phyloP scores from a whole-genome alignment of 2,113 vertebrate genomes.

The Sebastes fasciatus region DNA sequence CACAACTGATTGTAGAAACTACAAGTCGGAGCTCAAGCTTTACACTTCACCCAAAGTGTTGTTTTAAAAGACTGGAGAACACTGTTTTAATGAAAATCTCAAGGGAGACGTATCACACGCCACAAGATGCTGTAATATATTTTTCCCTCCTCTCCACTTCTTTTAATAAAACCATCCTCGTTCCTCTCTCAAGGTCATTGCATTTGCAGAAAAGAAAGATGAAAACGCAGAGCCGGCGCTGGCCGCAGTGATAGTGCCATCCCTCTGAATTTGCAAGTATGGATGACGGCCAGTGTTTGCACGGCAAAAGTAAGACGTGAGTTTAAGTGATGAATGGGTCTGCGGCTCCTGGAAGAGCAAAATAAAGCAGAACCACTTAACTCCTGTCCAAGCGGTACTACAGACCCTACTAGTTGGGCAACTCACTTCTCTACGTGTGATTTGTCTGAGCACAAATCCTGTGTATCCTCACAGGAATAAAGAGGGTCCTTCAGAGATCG shows the following conservation, averaged over 20 bases:
- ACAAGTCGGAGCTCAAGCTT: background rate
- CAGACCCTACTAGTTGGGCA: slow-evolving; percentile 5
- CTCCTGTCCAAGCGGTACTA: slow-evolving; percentile 38
- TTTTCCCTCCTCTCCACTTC: background rate
- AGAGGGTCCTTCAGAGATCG: slow-evolving; percentile 5
- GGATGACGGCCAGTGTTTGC: slow-evolving; percentile 44
- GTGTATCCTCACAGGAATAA: background rate
- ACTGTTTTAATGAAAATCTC: background rate
- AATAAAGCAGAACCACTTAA: slow-evolving; percentile 59
- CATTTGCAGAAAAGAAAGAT: slow-evolving; percentile 31
- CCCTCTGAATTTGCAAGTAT: slow-evolving; percentile 64
- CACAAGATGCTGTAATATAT: background rate
- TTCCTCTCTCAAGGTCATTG: slow-evolving; percentile 49
- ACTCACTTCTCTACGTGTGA: slow-evolving; percentile 19
- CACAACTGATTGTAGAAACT: background rate
- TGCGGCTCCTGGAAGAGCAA: slow-evolving; percentile 47
- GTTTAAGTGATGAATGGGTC: slow-evolving; percentile 72
- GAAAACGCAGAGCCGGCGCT: background rate
- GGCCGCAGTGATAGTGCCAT: slow-evolving; percentile 42
- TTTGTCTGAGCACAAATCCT: slow-evolving; percentile 7
- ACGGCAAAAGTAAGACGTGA: slow-evolving; percentile 47
- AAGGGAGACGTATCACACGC: background rate
- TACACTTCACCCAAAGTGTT: background rate
- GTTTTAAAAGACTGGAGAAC: background rate
- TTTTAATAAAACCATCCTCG: background rate